Evolutionary conservation across 2,888 invertebrate genomes (phyloP), one percentile per base, ranked within the genome.

Genomic region (Drosophila monieri): DNA sequence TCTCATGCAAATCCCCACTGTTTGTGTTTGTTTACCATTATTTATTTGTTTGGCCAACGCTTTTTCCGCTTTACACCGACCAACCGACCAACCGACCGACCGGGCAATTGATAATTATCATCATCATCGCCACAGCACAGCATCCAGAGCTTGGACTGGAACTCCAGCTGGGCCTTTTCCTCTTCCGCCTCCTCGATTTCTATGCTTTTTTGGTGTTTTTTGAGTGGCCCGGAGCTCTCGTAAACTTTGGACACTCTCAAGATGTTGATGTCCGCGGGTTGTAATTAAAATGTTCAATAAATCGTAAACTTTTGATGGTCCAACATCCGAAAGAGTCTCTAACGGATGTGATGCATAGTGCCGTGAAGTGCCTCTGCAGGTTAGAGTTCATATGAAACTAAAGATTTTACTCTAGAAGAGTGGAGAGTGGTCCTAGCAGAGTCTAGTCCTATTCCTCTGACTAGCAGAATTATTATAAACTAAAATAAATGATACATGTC

Each of bases 201-300:
- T n/a, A 23, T 32, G 30, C 12, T 43, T 49, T 53, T 10, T 30
- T 21, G n/a, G 18, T 49, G 35, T 49, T 66, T 62, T 66, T 37
- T 52, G 51, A 64, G 51, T 52, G 35, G 64, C 67, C 57, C 30
- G 32, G 18, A 54, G 67, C 62, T 61, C 62, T 54, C 35, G 23
- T 51, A 47, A 47, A 41, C 51, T 51, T 56, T 77, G 41, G 53
- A 53, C 51, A 73, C 55, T 52, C 30, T 43, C 48, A 56, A 78
- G 78, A 69, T 74, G 53, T 58, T 73, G 30, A 55, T 72, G 73
- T 47, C 80, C 73, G 73, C 78, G 58, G 78, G 78, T 74, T 53
- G 67, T 80, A 84, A 80, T 80, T 80, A 78, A 84, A 78, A 84
- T 76, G 83, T 77, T 83, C 76, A 83, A 83, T 80, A 80, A 79